Evolutionary conservation across 2,113 vertebrate species (phyloP).

Genomic region (Petaurus breviceps): DNA sequence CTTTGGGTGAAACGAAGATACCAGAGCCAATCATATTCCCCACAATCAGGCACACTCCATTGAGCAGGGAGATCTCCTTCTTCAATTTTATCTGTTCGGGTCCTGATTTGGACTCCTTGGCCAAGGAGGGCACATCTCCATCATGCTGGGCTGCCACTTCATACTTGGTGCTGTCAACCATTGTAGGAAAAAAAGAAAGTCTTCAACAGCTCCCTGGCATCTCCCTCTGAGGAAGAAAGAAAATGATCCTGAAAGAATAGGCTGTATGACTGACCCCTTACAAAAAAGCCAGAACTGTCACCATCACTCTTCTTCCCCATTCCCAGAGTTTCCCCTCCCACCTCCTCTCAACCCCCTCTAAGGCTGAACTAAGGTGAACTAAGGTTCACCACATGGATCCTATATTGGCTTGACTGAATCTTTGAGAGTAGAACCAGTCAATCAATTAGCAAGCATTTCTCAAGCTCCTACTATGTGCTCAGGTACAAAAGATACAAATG

Average conservation of each 20-base stretch:
- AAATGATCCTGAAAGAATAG: neutral
- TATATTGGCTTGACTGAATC: neutral
- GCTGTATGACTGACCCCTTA: neutral
- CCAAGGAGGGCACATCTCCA: constrained; percentile 14
- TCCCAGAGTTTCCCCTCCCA: neutral
- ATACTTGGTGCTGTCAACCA: constrained; percentile 82
- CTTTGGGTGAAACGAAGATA: constrained; percentile 95
- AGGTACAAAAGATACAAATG: neutral
- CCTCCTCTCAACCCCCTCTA: neutral
- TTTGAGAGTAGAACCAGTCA: neutral
- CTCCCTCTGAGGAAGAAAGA: constrained; percentile 58
- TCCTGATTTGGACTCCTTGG: neutral
- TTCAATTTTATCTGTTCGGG: constrained; percentile 88
- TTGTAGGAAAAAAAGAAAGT: constrained; percentile 66
- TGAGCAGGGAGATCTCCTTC: constrained; percentile 94
- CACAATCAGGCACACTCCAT: constrained; percentile 93
- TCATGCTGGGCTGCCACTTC: constrained; percentile 72
- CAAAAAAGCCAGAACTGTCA: neutral
- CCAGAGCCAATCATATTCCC: constrained; percentile 97
- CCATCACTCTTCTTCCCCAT: neutral
- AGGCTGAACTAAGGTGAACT: no score
- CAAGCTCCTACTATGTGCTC: neutral
- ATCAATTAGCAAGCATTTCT: neutral
- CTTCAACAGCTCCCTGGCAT: constrained; percentile 73
- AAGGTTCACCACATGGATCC: constrained; percentile 11